A percentile compares a stretch with the other conserved stretches of the same genome.
Evolutionary conservation across 1,140 invertebrate genomes (phyloP).

Genomic region (Melitaea cinxia): DNA sequence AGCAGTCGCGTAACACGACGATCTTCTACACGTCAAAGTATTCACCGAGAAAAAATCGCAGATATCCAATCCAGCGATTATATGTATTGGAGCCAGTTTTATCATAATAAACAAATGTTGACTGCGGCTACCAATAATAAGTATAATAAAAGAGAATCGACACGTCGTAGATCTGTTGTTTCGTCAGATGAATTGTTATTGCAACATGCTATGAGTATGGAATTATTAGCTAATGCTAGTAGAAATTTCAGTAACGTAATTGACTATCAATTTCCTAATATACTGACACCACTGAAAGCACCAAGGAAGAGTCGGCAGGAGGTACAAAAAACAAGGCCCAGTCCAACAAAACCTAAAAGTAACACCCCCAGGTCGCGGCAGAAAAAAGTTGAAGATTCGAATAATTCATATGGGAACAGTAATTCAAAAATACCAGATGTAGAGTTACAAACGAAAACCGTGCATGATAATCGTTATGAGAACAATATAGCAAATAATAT

Average conservation of each 20-base stretch:
- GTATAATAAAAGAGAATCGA: constrained; percentile 24
- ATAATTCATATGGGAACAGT: neutral
- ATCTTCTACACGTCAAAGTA: constrained; percentile 15
- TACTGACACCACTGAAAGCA: neutral
- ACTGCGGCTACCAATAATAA: constrained; percentile 15
- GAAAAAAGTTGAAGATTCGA: constrained; percentile 2
- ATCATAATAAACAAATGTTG: constrained; percentile 30
- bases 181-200: constrained; percentile 28
- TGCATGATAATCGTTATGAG: neutral
- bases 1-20: constrained; percentile 13
- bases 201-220: constrained; percentile 33
- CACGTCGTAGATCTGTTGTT: constrained; percentile 31
- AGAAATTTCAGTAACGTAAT: neutral
- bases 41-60: constrained; percentile 9
- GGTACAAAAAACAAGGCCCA: neutral
- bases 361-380: neutral
- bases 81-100: constrained; percentile 30
- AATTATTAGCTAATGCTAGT: constrained; percentile 16
- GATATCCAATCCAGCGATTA: constrained; percentile 25
- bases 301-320: constrained; percentile 16
- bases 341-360: constrained; percentile 9
- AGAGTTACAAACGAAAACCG: neutral
- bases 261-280: constrained; percentile 26
- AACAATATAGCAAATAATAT: neutral
- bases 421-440: constrained; percentile 3